These are phyloP conservation scores for Fringilla coelebs DNA, from an alignment of 2,797 vertebrate species.

Conservation along the genomic window DNA sequence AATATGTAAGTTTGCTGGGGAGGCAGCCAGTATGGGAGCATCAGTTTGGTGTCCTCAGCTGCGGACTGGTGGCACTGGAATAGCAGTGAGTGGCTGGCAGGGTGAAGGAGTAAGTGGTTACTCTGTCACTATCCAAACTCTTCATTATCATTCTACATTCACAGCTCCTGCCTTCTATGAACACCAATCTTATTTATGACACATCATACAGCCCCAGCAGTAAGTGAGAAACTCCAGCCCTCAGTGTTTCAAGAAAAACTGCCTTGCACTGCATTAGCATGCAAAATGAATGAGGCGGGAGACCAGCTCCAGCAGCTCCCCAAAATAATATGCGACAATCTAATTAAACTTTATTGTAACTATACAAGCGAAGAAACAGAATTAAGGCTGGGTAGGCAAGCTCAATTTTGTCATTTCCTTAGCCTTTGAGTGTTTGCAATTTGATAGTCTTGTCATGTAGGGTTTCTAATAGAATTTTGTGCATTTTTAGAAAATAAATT, in stretches of 20 bases:
- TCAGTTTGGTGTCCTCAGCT: not conserved
- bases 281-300: constrained; percentile 30
- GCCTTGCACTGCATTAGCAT: constrained; percentile 12
- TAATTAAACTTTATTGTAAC: constrained; percentile 60
- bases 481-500: constrained; percentile 46
- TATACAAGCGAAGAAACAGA: constrained; percentile 41
- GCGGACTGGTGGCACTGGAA: not conserved
- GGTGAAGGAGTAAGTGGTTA: not conserved
- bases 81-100: not conserved
- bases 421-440: constrained; percentile 27
- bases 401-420: constrained; percentile 45
- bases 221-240: constrained; percentile 8
- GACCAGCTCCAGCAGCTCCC: constrained; percentile 27
- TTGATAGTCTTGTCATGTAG: constrained; percentile 36
- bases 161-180: not conserved
- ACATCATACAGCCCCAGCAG: constrained; percentile 19
- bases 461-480: constrained; percentile 22
- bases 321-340: constrained; percentile 53
- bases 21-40: not conserved
- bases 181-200: constrained; percentile 39
- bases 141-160: constrained; percentile 16
- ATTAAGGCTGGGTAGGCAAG: constrained; percentile 42
- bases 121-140: not conserved
- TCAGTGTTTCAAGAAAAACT: constrained; percentile 27
- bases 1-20: not conserved